Base-by-base conservation (phyloP, 1,140 invertebrate species). In the Arctopsyche grandis region DNA sequence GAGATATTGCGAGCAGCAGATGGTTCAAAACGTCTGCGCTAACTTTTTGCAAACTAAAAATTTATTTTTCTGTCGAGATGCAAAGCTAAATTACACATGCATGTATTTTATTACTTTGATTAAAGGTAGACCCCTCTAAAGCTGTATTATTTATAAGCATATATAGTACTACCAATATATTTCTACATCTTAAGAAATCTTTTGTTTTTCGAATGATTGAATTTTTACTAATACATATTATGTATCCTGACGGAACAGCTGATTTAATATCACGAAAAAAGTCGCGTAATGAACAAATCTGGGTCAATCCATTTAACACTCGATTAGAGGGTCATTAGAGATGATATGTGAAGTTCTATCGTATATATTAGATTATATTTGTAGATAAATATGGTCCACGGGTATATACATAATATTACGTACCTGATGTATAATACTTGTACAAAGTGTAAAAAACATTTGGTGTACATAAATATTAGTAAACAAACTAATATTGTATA, bases 21-120 rank as follows among this genome's bases (percentile, higher is more conserved):
- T 66, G 63, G 63, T 14, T 24, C 22, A 22, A 9, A 66, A 66
- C 63, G 63, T 66, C 63, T 66, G n/a, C 21, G 63, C n/a, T 21
- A 66, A 66, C 63, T 66, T 66, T 66, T 66, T 26, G 24, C 63
- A 10, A 66, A 66, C 63, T 66, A 21, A 22, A 26, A 66, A 66
- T 66, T 66, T 66, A 66, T 66, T 66, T 66, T 66, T 29, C 63
- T 16, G 21, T 60, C 9, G n/a, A 60, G 7, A 24, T 58, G n/a
- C n/a, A n/a, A n/a, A n/a, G n/a, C n/a, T n/a, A n/a, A n/a, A n/a
- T n/a, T n/a, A n/a, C n/a, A n/a, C n/a, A n/a, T n/a, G n/a, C n/a
- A n/a, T n/a, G n/a, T n/a, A n/a, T n/a, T n/a, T n/a, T n/a, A n/a
- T n/a, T n/a, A n/a, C n/a, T n/a, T n/a, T n/a, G n/a, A n/a, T n/a